Percentiles rank a stretch among this genome's conserved stretches.
phyloP scores from a whole-genome alignment of 2,797 vertebrate species.

The Enteromius radiatus region DNA sequence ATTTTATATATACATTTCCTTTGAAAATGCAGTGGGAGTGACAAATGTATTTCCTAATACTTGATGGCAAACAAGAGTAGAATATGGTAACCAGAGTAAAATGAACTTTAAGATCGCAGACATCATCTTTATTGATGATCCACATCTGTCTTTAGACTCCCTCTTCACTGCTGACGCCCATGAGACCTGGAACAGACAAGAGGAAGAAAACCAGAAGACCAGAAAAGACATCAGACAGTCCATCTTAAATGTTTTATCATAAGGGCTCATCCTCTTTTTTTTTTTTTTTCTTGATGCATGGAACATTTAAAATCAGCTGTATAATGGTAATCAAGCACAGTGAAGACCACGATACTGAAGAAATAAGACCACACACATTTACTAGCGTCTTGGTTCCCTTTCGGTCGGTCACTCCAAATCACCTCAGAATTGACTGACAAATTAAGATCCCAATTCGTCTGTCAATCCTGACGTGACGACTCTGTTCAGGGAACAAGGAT shows the following conservation, averaged over 20 bases:
- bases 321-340: conserved; percentile 42
- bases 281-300: conserved; percentile 41
- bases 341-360: conserved; percentile 31
- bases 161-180: conserved; percentile 34
- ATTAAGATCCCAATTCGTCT: no score
- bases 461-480: no score
- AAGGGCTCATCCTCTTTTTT: conserved; percentile 16
- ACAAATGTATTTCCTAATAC: neutral
- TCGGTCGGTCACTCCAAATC: no score
- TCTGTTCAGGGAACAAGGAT: no score
- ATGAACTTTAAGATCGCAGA: conserved; percentile 15
- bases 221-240: conserved; percentile 22
- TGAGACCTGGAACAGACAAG: conserved; percentile 39
- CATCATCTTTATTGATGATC: conserved; percentile 23
- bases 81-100: neutral
- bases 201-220: conserved; percentile 22
- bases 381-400: neutral
- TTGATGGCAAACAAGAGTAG: neutral
- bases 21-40: neutral
- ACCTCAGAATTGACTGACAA: no score
- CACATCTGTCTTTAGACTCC: conserved; percentile 29
- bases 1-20: no score
- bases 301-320: conserved; percentile 51
- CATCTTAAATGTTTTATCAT: conserved; percentile 36
- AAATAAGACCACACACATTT: conserved; percentile 51